A percentile compares a stretch with the other conserved stretches of the same genome.
Evolutionary conservation across 2,113 vertebrate species (phyloP).

Genomic region (Colistium nudipinnis): DNA sequence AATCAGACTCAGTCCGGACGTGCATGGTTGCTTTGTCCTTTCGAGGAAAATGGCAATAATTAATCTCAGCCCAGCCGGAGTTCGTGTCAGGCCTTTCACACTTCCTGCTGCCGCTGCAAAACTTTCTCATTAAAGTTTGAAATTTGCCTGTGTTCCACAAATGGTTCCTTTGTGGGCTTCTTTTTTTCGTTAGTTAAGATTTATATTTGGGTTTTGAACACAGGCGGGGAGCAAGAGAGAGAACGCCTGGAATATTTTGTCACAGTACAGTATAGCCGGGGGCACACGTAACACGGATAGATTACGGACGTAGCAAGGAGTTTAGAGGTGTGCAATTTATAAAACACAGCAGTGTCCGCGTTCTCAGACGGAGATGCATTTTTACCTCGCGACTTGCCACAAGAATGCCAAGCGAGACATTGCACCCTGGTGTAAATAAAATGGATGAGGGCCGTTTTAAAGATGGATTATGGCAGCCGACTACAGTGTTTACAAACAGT

Average conservation of each 20-base stretch:
- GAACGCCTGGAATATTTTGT: conserved; percentile 13
- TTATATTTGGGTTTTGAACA: background rate
- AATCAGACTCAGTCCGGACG: background rate
- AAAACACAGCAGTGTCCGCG: conserved; percentile 1
- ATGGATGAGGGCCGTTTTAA: conserved; percentile 25
- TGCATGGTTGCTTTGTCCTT: background rate
- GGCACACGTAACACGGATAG: conserved; percentile 18
- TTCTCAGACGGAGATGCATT: background rate
- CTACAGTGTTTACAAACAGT: conserved; percentile 2
- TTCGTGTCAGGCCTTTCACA: background rate
- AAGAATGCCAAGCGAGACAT: background rate
- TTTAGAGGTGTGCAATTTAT: background rate
- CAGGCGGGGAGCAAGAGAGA: background rate
- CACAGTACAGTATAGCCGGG: too few relatives aligned
- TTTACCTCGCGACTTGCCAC: background rate
- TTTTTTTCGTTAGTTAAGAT: background rate
- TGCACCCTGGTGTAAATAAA: conserved; percentile 22
- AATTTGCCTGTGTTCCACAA: background rate
- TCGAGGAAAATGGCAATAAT: conserved; percentile 14
- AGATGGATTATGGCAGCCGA: conserved; percentile 15
- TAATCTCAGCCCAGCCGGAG: conserved; percentile 1
- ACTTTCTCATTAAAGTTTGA: conserved; percentile 21
- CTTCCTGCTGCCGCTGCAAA: conserved; percentile 23
- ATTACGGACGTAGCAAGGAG: conserved; percentile 1
- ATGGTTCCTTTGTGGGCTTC: conserved; percentile 4